Evolutionary conservation across 2,888 invertebrate species (phyloP), one percentile per base, ranked within the genome.

Genomic region (Trachelus troglodyta): DNA sequence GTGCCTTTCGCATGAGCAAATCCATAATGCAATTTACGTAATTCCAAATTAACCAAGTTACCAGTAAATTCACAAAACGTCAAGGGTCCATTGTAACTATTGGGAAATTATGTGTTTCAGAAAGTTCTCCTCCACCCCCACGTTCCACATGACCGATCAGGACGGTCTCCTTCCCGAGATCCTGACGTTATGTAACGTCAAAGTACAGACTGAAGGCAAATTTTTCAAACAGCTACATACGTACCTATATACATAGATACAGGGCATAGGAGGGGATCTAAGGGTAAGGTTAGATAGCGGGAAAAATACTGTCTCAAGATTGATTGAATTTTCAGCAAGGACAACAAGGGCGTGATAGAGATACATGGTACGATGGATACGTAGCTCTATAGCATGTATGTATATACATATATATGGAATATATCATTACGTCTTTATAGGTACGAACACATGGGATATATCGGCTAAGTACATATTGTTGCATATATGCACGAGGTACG

Each of bases 171-270:
- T 77, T 81, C 78, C 75, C 77, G 77, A 79, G 75, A 74, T 74
- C 73, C 69, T 69, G 40, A 80, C 82, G 75, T 71, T 76, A 73
- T 75, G 74, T 83, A 85, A 85, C 83, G 82, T 82, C 23, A 9
- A 23, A 56, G 56, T 56, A 56, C 40, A 56, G 23, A 9, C 40
- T 6, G 40, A 23, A 9, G 23, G 40, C 9, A 56, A 56, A 56
- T 56, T 56, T 56, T 56, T 15, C 56, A 56, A 23, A 9, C 23
- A 23, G 6, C 56, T 56, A 56, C 56, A 23, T 56, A 23, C 23
- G 23, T 9, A 56, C 23, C 56, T 23, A 6, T 56, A 15, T 56
- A 56, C 6, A 56, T 23, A 23, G 23, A 56, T 56, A 56, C 2
- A 23, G 23, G 56, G 9, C 2, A 56, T 1, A 9, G 9, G 9